Base-by-base conservation (phyloP, 1,140 invertebrate genomes). In the Drosophila novamexicana region DNA sequence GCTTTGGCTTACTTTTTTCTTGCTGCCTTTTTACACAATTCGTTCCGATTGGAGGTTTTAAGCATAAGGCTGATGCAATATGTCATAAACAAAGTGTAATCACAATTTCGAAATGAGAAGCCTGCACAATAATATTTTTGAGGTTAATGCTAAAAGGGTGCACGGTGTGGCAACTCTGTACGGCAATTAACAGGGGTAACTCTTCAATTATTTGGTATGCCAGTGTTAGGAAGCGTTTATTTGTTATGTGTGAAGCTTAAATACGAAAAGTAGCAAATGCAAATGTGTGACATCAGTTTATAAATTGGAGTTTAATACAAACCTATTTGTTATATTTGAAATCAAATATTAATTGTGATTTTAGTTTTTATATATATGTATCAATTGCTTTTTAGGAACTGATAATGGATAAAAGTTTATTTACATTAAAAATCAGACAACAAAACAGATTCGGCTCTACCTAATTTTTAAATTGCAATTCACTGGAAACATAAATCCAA, bases 61-160 rank as follows among this genome's bases (percentile, higher is more conserved):
- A 36, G 62, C 36, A 53, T 58, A 74, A 47, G 45, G 68, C 79
- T 83, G 81, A 83, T 83, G 81, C 77, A 83, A 85, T 77, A 70
- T 52, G 42, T 29, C 54, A 50, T 39, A 39, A 59, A 42, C 37
- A 58, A n/a, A 39, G 32, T 59, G 73, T 54, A 69, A 85, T 77
- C 6, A 45, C 66, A 76, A 29, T 52, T 37, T n/a, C 8, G 1
- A 36, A 36, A 47, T 53, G 5, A 5, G 5, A 42, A 12, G 10
- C 39, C n/a, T 9, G n/a, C 12, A 40, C 39, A 40, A 40, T 40
- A 40, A 4, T 4, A 5, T 14, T 42, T 42, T 42, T 42, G n/a
- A n/a, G n/a, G 1, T n/a, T 42, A 5, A 29, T 29, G 22, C 22
- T 29, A 5, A 29, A 5, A 29, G 22, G 22, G 22, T 29, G 4